Evolutionary conservation across 2,113 vertebrate species (phyloP).

Genomic region (Mesitornis unicolor): DNA sequence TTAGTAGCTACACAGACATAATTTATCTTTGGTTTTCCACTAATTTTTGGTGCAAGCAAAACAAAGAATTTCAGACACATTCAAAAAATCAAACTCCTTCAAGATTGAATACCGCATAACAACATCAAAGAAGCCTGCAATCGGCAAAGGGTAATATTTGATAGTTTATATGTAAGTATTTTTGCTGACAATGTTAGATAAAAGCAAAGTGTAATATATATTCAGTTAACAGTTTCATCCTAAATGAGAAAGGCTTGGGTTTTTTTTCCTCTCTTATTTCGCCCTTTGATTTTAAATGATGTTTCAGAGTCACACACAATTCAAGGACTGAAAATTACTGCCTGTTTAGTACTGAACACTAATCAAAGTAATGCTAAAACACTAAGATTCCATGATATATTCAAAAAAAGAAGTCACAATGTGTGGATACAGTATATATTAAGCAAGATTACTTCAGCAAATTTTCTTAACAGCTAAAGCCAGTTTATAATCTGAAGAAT

Average conservation of each 20-base stretch:
- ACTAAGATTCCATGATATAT: not conserved
- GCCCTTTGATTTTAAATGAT: not conserved
- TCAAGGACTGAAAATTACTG: not conserved
- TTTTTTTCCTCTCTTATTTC: not conserved
- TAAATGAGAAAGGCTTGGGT: not conserved
- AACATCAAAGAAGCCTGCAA: not conserved
- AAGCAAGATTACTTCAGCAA: not conserved
- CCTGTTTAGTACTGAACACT: not conserved
- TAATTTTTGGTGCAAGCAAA: not conserved
- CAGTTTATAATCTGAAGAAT: not conserved
- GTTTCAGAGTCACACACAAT: not conserved
- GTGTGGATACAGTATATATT: not conserved
- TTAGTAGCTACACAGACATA: not conserved
- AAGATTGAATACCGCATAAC: not conserved
- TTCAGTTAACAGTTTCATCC: not conserved
- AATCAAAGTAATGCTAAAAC: not conserved
- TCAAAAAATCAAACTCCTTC: not conserved
- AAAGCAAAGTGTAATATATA: not conserved
- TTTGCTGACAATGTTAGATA: not conserved
- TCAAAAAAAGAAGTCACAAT: not conserved
- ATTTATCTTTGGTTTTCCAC: not conserved
- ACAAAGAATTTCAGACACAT: not conserved
- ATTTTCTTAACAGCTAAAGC: not conserved
- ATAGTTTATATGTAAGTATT: not conserved
- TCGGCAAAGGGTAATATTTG: not conserved